These are phyloP conservation scores for Fregata magnificens DNA, from an alignment of 2,113 vertebrate genomes.

Conservation along the genomic window DNA sequence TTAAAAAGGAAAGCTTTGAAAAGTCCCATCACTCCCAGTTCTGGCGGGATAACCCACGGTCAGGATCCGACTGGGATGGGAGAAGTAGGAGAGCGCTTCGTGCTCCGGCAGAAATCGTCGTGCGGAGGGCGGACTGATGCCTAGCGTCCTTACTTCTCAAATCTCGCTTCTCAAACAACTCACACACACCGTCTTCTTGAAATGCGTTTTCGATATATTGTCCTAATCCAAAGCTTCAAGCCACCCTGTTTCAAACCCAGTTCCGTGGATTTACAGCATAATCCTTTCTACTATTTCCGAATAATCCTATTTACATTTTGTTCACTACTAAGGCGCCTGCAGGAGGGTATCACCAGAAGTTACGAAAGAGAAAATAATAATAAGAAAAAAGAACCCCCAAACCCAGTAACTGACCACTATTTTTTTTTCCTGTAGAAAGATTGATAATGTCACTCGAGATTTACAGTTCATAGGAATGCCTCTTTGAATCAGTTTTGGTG, in stretches of 20 bases:
- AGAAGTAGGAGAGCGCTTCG: neutral
- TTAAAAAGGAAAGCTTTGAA: neutral
- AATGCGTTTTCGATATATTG: neutral
- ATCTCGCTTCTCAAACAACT: neutral
- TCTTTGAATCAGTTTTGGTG: neutral
- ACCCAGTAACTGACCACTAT: neutral
- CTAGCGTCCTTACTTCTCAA: neutral
- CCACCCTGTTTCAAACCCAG: neutral
- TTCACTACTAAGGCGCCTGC: neutral
- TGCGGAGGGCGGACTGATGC: neutral
- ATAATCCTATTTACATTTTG: constrained; percentile 47
- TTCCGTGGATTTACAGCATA: constrained; percentile 19
- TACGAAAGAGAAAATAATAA: neutral
- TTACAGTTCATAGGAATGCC: neutral
- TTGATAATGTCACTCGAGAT: neutral
- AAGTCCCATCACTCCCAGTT: neutral
- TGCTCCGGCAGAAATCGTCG: neutral
- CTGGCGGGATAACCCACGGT: neutral
- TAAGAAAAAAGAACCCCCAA: no score
- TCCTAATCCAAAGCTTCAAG: neutral
- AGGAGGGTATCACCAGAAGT: neutral
- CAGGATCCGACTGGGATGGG: neutral
- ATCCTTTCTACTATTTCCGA: constrained; percentile 52
- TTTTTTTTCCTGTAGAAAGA: neutral
- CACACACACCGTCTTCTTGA: neutral